Evolutionary conservation across 2,113 vertebrate species (phyloP), one percentile per base, ranked within the genome.

Genomic region (Dryoscopus gambensis): DNA sequence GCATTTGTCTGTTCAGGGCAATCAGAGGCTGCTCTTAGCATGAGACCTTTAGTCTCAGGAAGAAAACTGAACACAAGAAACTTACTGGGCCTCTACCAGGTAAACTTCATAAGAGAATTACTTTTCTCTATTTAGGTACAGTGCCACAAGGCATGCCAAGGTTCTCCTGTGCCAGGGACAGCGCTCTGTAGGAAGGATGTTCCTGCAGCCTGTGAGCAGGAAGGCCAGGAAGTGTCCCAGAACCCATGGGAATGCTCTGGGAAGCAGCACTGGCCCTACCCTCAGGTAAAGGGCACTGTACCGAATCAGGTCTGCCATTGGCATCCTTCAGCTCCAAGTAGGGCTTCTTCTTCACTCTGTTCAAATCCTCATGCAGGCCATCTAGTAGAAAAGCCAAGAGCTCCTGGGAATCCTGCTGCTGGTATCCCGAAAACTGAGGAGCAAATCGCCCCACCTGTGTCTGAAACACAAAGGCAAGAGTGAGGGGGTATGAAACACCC

Each of bases 361-460:
- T 99, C 94, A 99, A 98, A 97, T 99, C 99, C 97, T 99, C 99
- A 11, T 99, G 99, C 56, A 99, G 98, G n/a, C 99, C 99, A 15
- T 99, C 99, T 33, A 99, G 96, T 78, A 99, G 98, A 94, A 99
- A 99, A 92, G 99, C 99, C 98, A 99, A 95, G 60, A 99, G 97
- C 97, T 99, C 99, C 97, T 99, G 99, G 20, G 99, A 99, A 98
- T 99, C 99, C 96, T 99, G 99, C 93, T 99, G 99, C 95, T 99
- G 99, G 95, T 99, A 99, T 83, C 99, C 99, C 57, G 99, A 99
- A 97, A 99, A 99, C 97, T 99, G 99, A 76, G 99, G 99, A n/a
- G 99, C 99, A 96, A 99, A 99, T 55, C 99, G 98, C 44, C 99
- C 99, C 28, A 99, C 99, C 96, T 99, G 99, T 2, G 99, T 99